phyloP scores from a whole-genome alignment of 2,113 vertebrate genomes.

The Panurus biarmicus region DNA sequence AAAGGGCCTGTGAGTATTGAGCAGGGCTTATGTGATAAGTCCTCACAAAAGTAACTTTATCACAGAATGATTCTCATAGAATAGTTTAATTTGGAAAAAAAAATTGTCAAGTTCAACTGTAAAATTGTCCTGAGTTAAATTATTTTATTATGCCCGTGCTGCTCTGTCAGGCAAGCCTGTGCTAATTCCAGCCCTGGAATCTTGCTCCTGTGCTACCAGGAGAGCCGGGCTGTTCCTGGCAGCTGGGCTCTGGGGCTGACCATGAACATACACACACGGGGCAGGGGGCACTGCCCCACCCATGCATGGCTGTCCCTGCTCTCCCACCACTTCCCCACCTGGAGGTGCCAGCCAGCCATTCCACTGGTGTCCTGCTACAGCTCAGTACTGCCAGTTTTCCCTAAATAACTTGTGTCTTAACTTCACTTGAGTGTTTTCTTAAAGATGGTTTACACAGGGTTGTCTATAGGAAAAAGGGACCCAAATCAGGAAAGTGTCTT shows the following conservation, averaged over 20 bases:
- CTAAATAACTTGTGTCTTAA: neutral
- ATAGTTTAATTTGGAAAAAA: neutral
- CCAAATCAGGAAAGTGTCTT: neutral
- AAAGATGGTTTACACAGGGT: neutral
- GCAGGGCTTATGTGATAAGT: neutral
- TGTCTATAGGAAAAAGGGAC: neutral
- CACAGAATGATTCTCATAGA: neutral
- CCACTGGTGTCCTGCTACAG: neutral
- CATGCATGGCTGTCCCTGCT: fast-evolving
- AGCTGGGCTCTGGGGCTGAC: fast-evolving
- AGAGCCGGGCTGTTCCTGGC: neutral
- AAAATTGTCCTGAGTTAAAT: neutral
- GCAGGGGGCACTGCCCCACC: neutral
- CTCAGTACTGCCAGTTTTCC: neutral
- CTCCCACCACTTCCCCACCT: neutral
- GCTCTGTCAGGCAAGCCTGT: neutral
- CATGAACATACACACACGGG: neutral
- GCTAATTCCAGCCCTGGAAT: neutral
- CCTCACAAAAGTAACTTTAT: neutral
- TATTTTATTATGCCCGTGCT: fast-evolving
- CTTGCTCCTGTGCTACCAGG: neutral
- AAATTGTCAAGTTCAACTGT: neutral
- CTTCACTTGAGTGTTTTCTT: neutral
- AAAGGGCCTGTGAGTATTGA: neutral
- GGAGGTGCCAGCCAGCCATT: neutral